A percentile compares a stretch with the other conserved stretches of the same genome.
phyloP scores from a whole-genome alignment of 2,888 invertebrate genomes.

The Sphinx pinastri region DNA sequence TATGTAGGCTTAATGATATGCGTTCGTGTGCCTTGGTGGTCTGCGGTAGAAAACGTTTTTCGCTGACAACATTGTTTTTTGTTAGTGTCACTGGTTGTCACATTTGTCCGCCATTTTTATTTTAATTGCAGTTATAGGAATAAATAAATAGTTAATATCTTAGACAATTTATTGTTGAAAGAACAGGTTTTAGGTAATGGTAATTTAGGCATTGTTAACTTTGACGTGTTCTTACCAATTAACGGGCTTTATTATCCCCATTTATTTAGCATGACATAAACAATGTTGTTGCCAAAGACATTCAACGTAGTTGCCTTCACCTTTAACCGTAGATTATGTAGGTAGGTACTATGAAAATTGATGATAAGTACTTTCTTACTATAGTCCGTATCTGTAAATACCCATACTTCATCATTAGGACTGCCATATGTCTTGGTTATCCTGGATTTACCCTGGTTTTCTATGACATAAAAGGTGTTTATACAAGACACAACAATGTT shows the following conservation, averaged over 20 bases:
- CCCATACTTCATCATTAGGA: too few relatives aligned
- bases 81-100: background rate
- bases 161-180: slow-evolving; percentile 7
- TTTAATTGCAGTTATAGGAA: background rate
- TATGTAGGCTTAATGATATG: slow-evolving; percentile 76
- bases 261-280: background rate
- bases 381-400: too few relatives aligned
- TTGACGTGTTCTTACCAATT: background rate
- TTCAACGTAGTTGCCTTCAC: too few relatives aligned
- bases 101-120: slow-evolving; percentile 17
- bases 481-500: too few relatives aligned
- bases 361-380: too few relatives aligned
- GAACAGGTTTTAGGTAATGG: background rate
- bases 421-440: too few relatives aligned
- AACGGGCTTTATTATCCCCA: background rate
- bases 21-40: slow-evolving; percentile 80
- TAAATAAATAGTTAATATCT: background rate
- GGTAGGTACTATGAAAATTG: too few relatives aligned
- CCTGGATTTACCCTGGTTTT: too few relatives aligned
- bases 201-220: background rate
- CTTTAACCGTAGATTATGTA: too few relatives aligned
- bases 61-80: slow-evolving; percentile 2
- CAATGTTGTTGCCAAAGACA: too few relatives aligned
- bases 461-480: too few relatives aligned
- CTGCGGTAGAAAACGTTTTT: slow-evolving; percentile 41